Evolutionary conservation across 2,888 invertebrate genomes (phyloP), one percentile per base, ranked within the genome.

Genomic region (Callimorpha dominula): DNA sequence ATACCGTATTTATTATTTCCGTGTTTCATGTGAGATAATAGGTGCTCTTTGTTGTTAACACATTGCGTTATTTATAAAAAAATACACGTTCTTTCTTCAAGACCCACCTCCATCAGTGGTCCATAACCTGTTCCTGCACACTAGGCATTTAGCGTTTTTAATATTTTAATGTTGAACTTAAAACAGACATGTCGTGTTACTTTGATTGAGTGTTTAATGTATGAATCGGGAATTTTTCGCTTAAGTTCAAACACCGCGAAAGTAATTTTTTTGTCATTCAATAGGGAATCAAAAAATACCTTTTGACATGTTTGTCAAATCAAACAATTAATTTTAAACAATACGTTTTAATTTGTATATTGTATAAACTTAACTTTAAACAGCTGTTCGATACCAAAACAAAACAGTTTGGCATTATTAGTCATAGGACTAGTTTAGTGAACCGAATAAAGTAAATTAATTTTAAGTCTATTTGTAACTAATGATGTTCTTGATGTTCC

Each of bases 1-100:
- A 89, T 89, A 86, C 87, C 31, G 31, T 31, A 31, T 85, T 83
- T 87, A 90, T 91, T 91, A 86, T 86, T 88, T 90, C 87, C 88
- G 82, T 80, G 81, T 82, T 85, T 78, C 81, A 85, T 85, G 84
- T 82, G 78, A 79, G 82, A 85, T 87, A 83, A 85, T 74, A 80
- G 68, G 74, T 65, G 60, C 65, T 63, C 65, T 70, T 54, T 72
- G 71, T 68, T 71, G 54, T 69, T 70, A 68, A 65, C 71, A 78
- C 74, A 70, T 75, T 60, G 67, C 17, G 46, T 50, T 69, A 65
- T 65, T 43, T 40, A 49, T 62, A 40, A 43, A 69, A 49, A 52
- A 20, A 17, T 14, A 57, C 43, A 42, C n/a, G 0, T 20, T 67
- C n/a, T n/a, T 65, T 65, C 46, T 65, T n/a, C n/a, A 20, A 62